Percentiles rank a stretch among this genome's conserved stretches.
Evolutionary conservation across 2,888 invertebrate species (phyloP).

Genomic region (Hypomecis atomaria): DNA sequence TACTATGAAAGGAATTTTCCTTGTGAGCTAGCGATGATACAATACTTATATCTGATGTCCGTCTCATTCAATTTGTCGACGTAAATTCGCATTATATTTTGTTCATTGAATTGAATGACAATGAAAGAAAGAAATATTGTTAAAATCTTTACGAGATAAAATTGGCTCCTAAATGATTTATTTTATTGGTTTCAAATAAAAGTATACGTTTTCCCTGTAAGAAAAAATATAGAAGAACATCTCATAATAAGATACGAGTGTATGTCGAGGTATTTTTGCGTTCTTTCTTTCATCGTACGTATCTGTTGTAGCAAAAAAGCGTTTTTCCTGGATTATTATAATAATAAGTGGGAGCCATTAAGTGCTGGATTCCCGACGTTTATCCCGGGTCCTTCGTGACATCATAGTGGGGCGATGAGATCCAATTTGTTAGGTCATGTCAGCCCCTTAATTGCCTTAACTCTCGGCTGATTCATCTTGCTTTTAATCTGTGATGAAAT

Average conservation of each 20-base stretch:
- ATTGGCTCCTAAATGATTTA: not conserved
- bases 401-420: slow-evolving; percentile 29
- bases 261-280: not conserved
- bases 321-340: slow-evolving; percentile 8
- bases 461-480: slow-evolving; percentile 30
- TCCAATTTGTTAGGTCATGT: slow-evolving; percentile 34
- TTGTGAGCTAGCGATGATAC: not conserved
- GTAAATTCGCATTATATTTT: not conserved
- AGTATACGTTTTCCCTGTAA: not conserved
- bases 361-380: slow-evolving; percentile 9
- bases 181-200: not conserved
- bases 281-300: not conserved
- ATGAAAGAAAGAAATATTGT: not conserved
- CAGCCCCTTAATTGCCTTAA: slow-evolving; percentile 30
- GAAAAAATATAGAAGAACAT: not conserved
- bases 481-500: slow-evolving; percentile 12
- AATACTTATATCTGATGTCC: not conserved
- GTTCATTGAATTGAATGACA: not conserved
- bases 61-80: not conserved
- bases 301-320: not conserved
- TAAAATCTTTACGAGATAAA: not conserved
- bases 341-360: slow-evolving; percentile 13
- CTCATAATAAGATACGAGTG: not conserved
- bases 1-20: not conserved
- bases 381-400: slow-evolving; percentile 27